Percentiles rank a stretch among this genome's conserved stretches.
phyloP scores from a whole-genome alignment of 2,888 invertebrate species.

The Eulithis prunata region DNA sequence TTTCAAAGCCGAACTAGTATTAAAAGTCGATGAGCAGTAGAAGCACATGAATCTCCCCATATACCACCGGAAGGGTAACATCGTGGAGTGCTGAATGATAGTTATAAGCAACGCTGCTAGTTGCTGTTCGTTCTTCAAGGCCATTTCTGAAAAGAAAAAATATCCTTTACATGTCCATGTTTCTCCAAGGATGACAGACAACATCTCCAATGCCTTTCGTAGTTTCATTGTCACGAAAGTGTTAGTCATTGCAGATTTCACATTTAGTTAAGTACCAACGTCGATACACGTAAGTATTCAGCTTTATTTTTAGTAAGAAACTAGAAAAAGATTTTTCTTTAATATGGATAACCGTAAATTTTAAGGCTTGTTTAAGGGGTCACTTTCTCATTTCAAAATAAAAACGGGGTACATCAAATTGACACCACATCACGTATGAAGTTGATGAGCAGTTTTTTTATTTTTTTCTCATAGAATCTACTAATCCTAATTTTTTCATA shows the following conservation, averaged over 20 bases:
- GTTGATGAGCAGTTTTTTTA: too few species aligned
- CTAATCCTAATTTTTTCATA: too few species aligned
- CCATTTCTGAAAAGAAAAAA: slow-evolving; percentile 36
- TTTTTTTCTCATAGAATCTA: too few species aligned
- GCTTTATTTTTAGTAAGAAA: background rate
- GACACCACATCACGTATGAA: too few species aligned
- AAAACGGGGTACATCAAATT: too few species aligned
- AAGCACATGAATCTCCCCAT: slow-evolving; percentile 55
- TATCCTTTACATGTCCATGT: slow-evolving; percentile 24
- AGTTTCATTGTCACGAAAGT: background rate
- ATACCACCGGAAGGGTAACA: slow-evolving; percentile 54
- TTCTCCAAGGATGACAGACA: slow-evolving; percentile 10
- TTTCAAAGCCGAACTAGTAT: slow-evolving; percentile 45
- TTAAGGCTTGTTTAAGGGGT: too few species aligned
- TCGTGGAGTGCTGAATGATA: slow-evolving; percentile 52
- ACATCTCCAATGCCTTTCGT: background rate
- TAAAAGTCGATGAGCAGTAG: slow-evolving; percentile 49
- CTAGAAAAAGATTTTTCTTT: background rate
- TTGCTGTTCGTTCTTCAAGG: slow-evolving; percentile 37
- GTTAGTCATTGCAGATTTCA: background rate
- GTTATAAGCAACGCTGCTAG: slow-evolving; percentile 43
- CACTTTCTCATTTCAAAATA: too few species aligned
- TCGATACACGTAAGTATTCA: background rate
- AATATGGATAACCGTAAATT: background rate
- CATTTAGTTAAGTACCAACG: too few species aligned